Conservation (phyloP, 2,888 invertebrate genomes). For the Drosophila basisetae region DNA sequence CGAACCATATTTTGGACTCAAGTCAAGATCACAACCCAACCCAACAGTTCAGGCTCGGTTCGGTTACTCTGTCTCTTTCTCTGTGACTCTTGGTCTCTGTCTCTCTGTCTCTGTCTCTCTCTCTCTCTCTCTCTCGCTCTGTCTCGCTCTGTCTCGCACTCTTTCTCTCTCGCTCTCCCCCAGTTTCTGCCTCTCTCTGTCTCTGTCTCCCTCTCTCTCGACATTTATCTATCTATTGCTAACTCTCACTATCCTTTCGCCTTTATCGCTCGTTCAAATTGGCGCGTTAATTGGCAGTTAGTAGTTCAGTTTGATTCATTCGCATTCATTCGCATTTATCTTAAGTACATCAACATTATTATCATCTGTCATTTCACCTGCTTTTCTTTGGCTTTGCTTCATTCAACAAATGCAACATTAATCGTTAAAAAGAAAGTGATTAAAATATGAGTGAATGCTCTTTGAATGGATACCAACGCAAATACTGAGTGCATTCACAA, state of each 20-base stretch:
- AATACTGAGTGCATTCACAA: not conserved
- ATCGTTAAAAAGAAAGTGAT: not conserved
- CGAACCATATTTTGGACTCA: not conserved
- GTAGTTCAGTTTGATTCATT: constrained; percentile 56
- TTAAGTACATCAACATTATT: constrained; percentile 26
- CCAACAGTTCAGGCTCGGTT: constrained; percentile 33
- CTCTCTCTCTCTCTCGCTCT: not conserved
- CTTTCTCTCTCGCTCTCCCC: too few species aligned
- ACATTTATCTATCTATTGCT: constrained; percentile 8
- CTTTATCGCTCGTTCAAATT: constrained; percentile 53
- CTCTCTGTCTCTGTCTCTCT: not conserved
- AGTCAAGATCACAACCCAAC: constrained; percentile 18
- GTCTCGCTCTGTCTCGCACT: too few species aligned
- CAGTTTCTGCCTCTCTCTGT: not conserved
- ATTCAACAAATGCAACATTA: constrained; percentile 36
- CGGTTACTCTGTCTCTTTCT: constrained; percentile 26
- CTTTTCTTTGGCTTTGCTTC: constrained; percentile 56
- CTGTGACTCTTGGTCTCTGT: not conserved
- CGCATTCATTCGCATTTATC: constrained; percentile 50
- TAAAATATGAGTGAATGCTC: not conserved
- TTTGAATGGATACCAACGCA: not conserved
- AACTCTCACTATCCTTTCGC: constrained; percentile 25
- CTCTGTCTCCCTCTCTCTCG: constrained; percentile 1
- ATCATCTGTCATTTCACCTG: constrained; percentile 35
- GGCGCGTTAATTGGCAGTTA: constrained; percentile 70